Evolutionary conservation across 2,888 invertebrate species (phyloP).

Genomic region (Diaprepes abbreviatus): DNA sequence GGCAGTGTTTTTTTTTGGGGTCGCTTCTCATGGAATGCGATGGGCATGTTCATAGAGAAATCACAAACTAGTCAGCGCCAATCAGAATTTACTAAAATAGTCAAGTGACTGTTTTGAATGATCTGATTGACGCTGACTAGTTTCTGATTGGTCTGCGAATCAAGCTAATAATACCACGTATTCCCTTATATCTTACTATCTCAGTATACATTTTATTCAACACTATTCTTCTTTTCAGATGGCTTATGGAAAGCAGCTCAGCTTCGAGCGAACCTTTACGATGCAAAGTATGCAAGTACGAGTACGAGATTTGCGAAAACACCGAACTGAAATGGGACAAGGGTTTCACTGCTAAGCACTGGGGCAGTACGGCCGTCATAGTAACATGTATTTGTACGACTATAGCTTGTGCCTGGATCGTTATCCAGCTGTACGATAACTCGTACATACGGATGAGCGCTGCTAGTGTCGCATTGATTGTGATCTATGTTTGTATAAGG

Average conservation of each 20-base stretch:
- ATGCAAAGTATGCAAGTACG: constrained; percentile 89
- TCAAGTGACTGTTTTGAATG: too few relatives aligned
- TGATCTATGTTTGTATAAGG: constrained; percentile 89
- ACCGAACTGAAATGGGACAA: constrained; percentile 87
- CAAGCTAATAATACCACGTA: too few relatives aligned
- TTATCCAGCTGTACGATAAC: constrained; percentile 83
- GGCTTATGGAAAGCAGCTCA: constrained; percentile 83
- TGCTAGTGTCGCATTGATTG: constrained; percentile 84
- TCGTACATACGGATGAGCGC: constrained; percentile 84
- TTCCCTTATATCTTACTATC: too few relatives aligned
- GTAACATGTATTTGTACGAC: constrained; percentile 85
- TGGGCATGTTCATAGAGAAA: too few relatives aligned
- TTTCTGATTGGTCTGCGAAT: too few relatives aligned
- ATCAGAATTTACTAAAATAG: too few relatives aligned
- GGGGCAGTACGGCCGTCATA: constrained; percentile 85
- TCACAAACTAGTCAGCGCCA: too few relatives aligned
- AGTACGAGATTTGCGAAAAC: constrained; percentile 84
- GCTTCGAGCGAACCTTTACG: constrained; percentile 64
- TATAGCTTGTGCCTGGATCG: constrained; percentile 83
- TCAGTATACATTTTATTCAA: too few relatives aligned
- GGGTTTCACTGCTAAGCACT: constrained; percentile 86
- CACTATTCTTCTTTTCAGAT: constrained; percentile 67
- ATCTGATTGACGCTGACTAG: too few relatives aligned
- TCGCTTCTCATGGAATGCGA: too few relatives aligned
- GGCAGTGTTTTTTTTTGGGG: too few relatives aligned